phyloP scores from a whole-genome alignment of 2,113 vertebrate genomes.

The Zingel zingel region DNA sequence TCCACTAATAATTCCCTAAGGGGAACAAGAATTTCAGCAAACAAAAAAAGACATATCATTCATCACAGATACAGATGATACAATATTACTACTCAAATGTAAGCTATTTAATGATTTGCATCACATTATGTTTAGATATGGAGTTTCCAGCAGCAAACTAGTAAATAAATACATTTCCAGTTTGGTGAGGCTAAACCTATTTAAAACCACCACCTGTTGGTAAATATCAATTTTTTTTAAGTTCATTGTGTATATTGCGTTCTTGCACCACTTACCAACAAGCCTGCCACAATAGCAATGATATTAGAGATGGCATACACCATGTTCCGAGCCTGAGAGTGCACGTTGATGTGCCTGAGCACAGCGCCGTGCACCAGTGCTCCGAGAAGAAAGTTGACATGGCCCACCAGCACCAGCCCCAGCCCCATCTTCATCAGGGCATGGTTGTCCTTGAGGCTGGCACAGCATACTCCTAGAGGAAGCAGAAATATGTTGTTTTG shows the following conservation, averaged over 20 bases:
- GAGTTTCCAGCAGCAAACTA: background rate
- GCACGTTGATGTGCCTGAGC: constrained; percentile 85
- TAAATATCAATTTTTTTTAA: background rate
- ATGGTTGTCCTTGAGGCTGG: constrained; percentile 84
- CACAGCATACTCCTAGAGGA: constrained; percentile 77
- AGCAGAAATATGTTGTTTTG: background rate
- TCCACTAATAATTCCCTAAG: constrained; percentile 83
- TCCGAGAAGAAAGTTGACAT: constrained; percentile 89
- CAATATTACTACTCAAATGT: background rate
- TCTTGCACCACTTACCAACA: constrained; percentile 84
- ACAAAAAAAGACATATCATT: background rate
- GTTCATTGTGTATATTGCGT: background rate
- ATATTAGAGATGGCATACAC: constrained; percentile 88
- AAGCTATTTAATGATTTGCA: background rate
- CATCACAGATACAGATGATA: background rate
- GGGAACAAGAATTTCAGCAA: constrained; percentile 22
- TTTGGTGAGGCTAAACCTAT: background rate
- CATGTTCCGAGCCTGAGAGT: constrained; percentile 71
- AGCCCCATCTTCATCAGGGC: constrained; percentile 94
- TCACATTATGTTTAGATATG: background rate
- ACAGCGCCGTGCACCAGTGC: constrained; percentile 89
- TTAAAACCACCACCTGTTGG: background rate
- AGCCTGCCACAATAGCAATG: constrained; percentile 84
- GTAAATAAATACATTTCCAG: background rate
- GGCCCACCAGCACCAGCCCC: constrained; percentile 90